Evolutionary conservation across 2,888 invertebrate species (phyloP).

Genomic region (Neoitamus cyanurus): DNA sequence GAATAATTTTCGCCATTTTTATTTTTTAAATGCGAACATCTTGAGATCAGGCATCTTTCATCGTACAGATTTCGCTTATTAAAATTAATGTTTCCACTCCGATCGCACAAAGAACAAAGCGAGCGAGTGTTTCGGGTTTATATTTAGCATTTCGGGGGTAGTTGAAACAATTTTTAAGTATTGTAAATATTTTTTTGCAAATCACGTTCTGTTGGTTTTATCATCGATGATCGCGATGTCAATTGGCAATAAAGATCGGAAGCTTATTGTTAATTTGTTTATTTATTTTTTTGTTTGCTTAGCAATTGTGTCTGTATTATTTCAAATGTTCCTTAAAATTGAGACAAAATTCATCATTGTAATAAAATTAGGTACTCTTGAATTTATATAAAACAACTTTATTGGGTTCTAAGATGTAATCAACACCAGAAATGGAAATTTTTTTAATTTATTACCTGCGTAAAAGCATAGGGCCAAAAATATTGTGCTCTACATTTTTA

Average conservation of each 20-base stretch:
- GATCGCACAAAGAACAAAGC: background rate
- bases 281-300: background rate
- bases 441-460: too few species aligned
- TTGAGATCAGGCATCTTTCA: background rate
- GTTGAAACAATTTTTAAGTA: background rate
- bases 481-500: too few species aligned
- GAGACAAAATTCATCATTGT: too few species aligned
- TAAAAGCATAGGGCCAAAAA: too few species aligned
- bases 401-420: too few species aligned
- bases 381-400: too few species aligned
- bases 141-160: background rate
- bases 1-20: conserved; percentile 18
- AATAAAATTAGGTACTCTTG: too few species aligned
- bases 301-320: background rate
- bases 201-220: background rate
- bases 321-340: too few species aligned
- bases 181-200: background rate
- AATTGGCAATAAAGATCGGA: background rate
- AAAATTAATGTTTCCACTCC: background rate
- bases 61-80: background rate
- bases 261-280: background rate
- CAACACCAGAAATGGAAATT: too few species aligned
- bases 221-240: background rate
- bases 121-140: background rate
- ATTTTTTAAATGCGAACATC: background rate